These are phyloP conservation scores for Pseudochirops cupreus DNA, from an alignment of 2,797 vertebrate species.

Conservation along the genomic window DNA sequence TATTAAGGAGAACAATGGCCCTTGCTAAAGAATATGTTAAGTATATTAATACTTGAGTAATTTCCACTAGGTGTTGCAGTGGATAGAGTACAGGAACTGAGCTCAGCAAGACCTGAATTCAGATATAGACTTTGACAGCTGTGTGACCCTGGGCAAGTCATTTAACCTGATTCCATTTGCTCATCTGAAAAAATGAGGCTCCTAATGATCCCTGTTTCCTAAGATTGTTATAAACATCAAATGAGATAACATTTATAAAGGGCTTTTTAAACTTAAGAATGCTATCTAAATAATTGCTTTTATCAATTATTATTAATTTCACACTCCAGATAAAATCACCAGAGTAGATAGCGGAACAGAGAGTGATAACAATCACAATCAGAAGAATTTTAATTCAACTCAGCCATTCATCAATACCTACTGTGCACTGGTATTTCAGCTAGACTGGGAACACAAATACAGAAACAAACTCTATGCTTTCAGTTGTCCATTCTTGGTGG, in stretches of 20 bases:
- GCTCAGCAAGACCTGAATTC: background rate
- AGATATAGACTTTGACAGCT: background rate
- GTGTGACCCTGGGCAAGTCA: background rate
- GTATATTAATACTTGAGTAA: background rate
- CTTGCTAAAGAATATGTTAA: background rate
- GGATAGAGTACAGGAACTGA: background rate
- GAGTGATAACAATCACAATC: background rate
- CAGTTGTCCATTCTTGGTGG: background rate
- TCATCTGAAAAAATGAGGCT: background rate
- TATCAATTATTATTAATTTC: background rate
- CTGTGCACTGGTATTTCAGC: rapidly evolving
- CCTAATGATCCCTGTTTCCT: background rate
- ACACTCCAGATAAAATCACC: background rate
- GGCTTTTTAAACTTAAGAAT: background rate
- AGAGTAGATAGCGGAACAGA: background rate
- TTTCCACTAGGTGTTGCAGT: background rate
- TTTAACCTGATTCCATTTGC: background rate
- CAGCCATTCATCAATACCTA: background rate
- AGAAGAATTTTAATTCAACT: background rate
- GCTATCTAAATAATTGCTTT: background rate
- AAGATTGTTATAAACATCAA: background rate
- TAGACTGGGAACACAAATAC: background rate
- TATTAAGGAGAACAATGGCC: background rate
- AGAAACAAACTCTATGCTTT: background rate
- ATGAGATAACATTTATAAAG: background rate